phyloP scores from a whole-genome alignment of 64 coral and sea anemone species.

The Platygyra sinensis region DNA sequence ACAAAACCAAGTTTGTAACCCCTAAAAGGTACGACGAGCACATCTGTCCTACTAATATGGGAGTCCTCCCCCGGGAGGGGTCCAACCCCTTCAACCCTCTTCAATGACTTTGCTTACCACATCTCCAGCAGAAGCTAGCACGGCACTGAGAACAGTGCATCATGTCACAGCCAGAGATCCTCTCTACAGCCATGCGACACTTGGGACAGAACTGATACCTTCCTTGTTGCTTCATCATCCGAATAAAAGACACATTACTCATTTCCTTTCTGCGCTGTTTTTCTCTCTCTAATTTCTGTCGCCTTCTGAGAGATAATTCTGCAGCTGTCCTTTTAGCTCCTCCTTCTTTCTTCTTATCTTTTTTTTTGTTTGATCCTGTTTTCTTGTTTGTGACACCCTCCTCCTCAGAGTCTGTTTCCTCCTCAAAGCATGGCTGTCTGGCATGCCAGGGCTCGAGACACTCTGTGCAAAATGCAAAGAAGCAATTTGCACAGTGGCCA shows the following conservation, averaged over 20 bases:
- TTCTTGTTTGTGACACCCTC: constrained; percentile 29
- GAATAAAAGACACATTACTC: constrained; percentile 69
- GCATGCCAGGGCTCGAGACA: constrained; percentile 84
- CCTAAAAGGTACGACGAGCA: too few relatives aligned
- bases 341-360: background rate
- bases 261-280: constrained; percentile 10
- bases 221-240: constrained; percentile 66
- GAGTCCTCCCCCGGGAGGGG: too few relatives aligned
- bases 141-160: constrained; percentile 91
- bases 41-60: too few relatives aligned
- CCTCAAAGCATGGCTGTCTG: constrained; percentile 53
- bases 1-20: too few relatives aligned
- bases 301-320: background rate
- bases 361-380: constrained; percentile 6
- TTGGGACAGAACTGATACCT: constrained; percentile 82
- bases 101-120: constrained; percentile 73
- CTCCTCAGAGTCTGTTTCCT: constrained; percentile 31
- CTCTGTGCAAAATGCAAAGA: constrained; percentile 88
- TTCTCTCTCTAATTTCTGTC: constrained; percentile 14
- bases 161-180: constrained; percentile 82
- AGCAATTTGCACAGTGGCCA: constrained; percentile 86
- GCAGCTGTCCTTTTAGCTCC: background rate
- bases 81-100: too few relatives aligned
- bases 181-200: constrained; percentile 84
- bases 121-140: constrained; percentile 81